phyloP scores from a whole-genome alignment of 2,113 vertebrate genomes.

The Dryoscopus gambensis region DNA sequence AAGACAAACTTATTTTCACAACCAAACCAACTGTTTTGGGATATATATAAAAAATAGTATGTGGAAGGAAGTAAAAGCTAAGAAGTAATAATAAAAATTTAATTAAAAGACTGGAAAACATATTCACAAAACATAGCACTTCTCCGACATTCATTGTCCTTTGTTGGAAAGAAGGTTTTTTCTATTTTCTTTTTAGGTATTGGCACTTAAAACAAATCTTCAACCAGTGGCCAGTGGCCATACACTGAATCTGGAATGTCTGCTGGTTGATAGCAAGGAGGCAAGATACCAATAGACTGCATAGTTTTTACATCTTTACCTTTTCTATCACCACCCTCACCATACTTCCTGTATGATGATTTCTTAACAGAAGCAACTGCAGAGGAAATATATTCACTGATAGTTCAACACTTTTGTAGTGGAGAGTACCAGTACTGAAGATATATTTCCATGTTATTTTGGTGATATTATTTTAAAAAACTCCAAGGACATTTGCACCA shows the following conservation, averaged over 20 bases:
- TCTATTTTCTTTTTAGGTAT: background rate
- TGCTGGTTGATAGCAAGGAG: background rate
- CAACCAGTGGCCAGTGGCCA: background rate
- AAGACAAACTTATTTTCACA: background rate
- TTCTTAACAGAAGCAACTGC: background rate
- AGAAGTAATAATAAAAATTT: background rate
- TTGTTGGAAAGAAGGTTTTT: background rate
- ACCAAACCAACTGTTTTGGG: background rate
- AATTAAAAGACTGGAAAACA: background rate
- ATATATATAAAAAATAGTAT: accelerated
- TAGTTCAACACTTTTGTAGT: background rate
- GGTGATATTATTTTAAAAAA: background rate
- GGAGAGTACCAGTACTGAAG: background rate
- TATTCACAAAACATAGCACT: background rate
- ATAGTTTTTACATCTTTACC: background rate
- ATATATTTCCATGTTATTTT: background rate
- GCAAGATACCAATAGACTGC: background rate
- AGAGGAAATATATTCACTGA: background rate
- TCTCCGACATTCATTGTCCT: background rate
- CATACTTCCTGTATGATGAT: background rate
- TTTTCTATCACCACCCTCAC: background rate
- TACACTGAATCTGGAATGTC: background rate
- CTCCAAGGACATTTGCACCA: background rate
- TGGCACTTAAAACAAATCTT: background rate
- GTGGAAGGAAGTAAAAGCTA: background rate